Evolutionary conservation across 2,113 vertebrate species (phyloP).

Genomic region (Atractosteus spatula): DNA sequence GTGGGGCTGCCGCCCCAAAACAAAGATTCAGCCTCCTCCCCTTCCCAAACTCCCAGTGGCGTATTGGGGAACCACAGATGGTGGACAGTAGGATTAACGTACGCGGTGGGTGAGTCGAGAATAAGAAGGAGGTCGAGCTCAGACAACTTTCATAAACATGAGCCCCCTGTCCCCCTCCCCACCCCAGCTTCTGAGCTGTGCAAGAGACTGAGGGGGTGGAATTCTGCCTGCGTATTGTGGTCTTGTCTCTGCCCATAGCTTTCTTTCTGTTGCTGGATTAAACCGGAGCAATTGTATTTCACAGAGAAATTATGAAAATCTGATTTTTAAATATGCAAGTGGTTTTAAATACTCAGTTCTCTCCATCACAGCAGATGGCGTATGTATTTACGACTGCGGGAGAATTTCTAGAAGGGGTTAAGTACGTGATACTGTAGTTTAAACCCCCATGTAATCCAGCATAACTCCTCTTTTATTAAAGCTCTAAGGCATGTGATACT

Average conservation of each 20-base stretch:
- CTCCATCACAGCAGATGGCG: conserved; percentile 15
- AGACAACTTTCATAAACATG: too few relatives aligned
- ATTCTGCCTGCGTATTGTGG: background rate
- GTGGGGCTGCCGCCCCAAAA: background rate
- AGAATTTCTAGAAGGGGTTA: conserved; percentile 24
- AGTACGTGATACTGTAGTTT: conserved; percentile 18
- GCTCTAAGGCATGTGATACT: conserved; percentile 13
- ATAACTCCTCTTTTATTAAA: conserved; percentile 24
- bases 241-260: background rate
- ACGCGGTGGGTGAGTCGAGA: background rate
- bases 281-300: background rate
- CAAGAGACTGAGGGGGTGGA: background rate
- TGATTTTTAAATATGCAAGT: background rate
- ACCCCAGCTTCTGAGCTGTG: background rate
- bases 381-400: background rate
- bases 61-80: conserved; percentile 8
- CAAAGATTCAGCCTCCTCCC: too few relatives aligned
- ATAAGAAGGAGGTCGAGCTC: background rate
- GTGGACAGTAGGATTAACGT: conserved; percentile 8
- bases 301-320: background rate
- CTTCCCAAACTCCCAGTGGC: background rate
- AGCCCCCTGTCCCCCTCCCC: too few relatives aligned
- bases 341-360: conserved; percentile 7
- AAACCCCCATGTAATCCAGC: conserved; percentile 23
- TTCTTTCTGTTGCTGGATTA: background rate